Percentiles rank a stretch among this genome's conserved stretches.
Evolutionary conservation across 2,797 vertebrate species (phyloP).

Genomic region (Rhinophrynus dorsalis): DNA sequence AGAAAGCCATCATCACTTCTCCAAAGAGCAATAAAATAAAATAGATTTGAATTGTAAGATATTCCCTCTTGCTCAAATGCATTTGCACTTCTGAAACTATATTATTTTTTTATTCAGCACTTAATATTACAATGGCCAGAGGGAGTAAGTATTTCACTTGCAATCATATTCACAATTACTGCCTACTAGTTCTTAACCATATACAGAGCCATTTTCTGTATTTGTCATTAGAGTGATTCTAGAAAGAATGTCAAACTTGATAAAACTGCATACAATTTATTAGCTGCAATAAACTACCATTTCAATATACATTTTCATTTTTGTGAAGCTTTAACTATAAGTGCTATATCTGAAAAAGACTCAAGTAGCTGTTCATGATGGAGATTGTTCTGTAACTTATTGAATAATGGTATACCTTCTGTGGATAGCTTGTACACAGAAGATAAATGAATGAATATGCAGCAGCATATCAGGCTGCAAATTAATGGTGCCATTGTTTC

Average conservation of each 20-base stretch:
- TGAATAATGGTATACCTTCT: conserved; percentile 11
- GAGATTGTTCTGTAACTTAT: no score
- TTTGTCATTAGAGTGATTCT: no score
- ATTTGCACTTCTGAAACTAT: background rate
- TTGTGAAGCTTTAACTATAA: no score
- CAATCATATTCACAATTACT: background rate
- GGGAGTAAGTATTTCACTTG: background rate
- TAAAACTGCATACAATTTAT: no score
- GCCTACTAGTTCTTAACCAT: background rate
- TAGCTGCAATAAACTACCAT: no score
- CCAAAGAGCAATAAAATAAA: background rate
- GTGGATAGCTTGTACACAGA: conserved; percentile 8
- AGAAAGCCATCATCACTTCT: no score
- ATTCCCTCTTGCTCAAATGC: background rate
- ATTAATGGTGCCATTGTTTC: background rate
- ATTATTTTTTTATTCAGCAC: background rate
- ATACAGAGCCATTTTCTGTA: background rate
- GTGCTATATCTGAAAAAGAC: no score
- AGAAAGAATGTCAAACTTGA: no score
- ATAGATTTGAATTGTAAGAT: background rate
- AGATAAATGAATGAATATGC: conserved; percentile 32
- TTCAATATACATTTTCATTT: no score
- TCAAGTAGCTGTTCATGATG: no score
- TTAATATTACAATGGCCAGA: background rate
- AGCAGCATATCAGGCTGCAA: conserved; percentile 20